Base-by-base conservation (phyloP, 1,140 invertebrate species). In the Pseudomyrmex pallidus region DNA sequence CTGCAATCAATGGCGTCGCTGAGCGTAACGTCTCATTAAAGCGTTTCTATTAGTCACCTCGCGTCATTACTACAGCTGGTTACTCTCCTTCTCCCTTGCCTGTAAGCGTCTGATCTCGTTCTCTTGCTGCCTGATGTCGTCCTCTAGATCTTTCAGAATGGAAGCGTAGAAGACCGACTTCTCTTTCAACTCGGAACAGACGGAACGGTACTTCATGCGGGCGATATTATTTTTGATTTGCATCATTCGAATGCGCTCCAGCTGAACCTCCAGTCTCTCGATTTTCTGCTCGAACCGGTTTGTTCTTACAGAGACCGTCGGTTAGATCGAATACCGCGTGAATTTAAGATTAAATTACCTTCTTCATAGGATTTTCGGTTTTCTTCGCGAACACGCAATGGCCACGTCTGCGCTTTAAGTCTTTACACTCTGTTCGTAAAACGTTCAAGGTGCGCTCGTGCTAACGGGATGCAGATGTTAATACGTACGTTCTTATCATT, bases 191-290 rank as follows among this genome's bases (percentile, higher is more conserved):
- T 96, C 96, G 77, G 95, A 95, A 87, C 96, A 94, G n/a, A 97
- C 97, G 8, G 95, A 96, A 63, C 94, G 94, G 87, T 97, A 97
- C 90, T 97, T 97, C 91, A 97, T 97, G 80, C 96, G 95, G 1
- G 97, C 95, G 77, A 97, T 95, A 87, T 97, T 96, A 1, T 97
- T 97, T 93, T 97, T 97, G 92, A 97, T 96, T 94, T 96, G 96
- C 93, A 97, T 97, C 52, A 97, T 96, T 68, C 97, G 95, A 2
- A 97, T 95, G 83, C 96, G 95, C 90, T 97, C 97, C 86, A 94
- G 72, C 56, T 92, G 90, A 56, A 90, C 90, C 68, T 91, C 97
- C 80, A 97, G 92, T 82, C 96, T 95, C 3, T 96, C 95, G 2
- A 96, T 96, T 83, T 96, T 94, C 97, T 97, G 90, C 91, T 89